Evolutionary conservation across 1,140 invertebrate genomes (phyloP).

Genomic region (Cherax destructor): DNA sequence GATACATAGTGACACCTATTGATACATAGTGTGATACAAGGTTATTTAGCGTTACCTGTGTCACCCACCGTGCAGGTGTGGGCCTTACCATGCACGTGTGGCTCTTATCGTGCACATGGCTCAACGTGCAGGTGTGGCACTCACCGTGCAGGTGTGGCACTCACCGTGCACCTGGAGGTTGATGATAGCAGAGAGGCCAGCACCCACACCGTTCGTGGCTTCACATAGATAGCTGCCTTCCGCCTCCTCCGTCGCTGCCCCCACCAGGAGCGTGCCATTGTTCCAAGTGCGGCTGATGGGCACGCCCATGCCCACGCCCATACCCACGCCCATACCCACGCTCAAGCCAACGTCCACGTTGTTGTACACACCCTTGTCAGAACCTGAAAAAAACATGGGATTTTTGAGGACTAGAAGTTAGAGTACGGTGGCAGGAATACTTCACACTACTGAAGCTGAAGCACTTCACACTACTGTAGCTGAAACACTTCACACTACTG

Average conservation of each 20-base stretch:
- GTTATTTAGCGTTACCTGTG: too few relatives aligned
- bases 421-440: too few relatives aligned
- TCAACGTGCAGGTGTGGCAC: neutral
- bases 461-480: too few relatives aligned
- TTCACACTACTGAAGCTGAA: too few relatives aligned
- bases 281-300: slow-evolving; percentile 44
- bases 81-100: too few relatives aligned
- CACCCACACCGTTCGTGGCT: slow-evolving; percentile 29
- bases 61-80: too few relatives aligned
- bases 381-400: neutral
- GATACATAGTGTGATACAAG: too few relatives aligned
- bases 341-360: neutral
- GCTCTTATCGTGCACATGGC: too few relatives aligned
- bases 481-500: too few relatives aligned
- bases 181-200: slow-evolving; percentile 45
- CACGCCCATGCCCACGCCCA: slow-evolving; percentile 41
- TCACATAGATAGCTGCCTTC: slow-evolving; percentile 52
- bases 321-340: neutral
- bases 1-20: too few relatives aligned
- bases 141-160: slow-evolving; percentile 35
- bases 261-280: slow-evolving; percentile 44
- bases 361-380: slow-evolving; percentile 20
- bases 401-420: too few relatives aligned
- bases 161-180: slow-evolving; percentile 55
- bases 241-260: slow-evolving; percentile 34